Conservation (phyloP, 1,140 invertebrate species). For the Apis florea region DNA sequence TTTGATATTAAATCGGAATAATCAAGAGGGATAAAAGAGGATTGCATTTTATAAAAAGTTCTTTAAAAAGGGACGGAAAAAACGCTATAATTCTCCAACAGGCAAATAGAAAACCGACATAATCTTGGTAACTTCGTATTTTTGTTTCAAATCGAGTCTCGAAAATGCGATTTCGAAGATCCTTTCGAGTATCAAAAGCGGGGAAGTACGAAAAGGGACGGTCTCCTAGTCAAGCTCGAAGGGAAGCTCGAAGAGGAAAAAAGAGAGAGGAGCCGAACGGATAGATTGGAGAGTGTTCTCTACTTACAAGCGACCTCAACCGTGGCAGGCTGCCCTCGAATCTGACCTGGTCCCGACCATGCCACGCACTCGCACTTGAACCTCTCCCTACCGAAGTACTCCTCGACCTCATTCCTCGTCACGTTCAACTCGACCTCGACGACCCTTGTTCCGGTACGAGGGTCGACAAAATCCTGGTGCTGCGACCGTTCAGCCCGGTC, state of each 20-base stretch:
- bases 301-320: constrained; percentile 95
- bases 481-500: constrained; percentile 85
- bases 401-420: constrained; percentile 94
- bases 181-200: background rate
- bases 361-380: constrained; percentile 95
- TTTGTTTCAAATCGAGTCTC: no score
- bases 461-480: constrained; percentile 88
- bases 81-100: no score
- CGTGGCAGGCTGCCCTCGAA: constrained; percentile 89
- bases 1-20: no score
- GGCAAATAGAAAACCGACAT: no score
- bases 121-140: no score
- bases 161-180: background rate
- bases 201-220: constrained; percentile 1
- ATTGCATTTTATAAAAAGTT: no score
- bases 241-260: background rate
- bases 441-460: constrained; percentile 91
- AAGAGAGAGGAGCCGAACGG: background rate
- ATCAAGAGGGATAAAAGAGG: no score
- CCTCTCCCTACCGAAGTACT: constrained; percentile 92
- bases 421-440: constrained; percentile 93
- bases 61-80: no score
- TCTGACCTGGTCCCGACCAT: constrained; percentile 86
- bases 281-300: constrained; percentile 44
- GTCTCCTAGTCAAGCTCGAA: background rate